Evolutionary conservation across 2,113 vertebrate species (phyloP).

Genomic region (Corythoichthys haematopterus): DNA sequence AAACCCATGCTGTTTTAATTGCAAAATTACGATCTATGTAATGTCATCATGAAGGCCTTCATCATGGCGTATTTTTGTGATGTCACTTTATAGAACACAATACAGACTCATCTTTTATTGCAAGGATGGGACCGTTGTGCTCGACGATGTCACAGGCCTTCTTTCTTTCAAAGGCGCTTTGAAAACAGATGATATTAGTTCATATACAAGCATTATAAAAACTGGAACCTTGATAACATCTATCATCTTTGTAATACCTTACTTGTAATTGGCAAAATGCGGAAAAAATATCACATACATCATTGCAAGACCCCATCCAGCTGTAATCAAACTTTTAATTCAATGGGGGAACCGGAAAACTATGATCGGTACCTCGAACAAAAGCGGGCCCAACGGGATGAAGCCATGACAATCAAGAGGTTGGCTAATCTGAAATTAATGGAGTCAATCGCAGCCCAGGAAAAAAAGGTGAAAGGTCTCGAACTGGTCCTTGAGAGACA

Average conservation of each 20-base stretch:
- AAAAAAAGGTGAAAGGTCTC: neutral
- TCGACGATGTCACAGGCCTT: neutral
- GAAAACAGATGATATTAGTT: neutral
- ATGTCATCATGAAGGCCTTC: constrained; percentile 7
- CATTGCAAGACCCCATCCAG: neutral
- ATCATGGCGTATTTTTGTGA: constrained; percentile 5
- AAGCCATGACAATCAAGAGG: constrained; percentile 1
- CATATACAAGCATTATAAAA: neutral
- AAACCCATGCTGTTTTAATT: neutral
- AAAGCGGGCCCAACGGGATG: constrained; percentile 5
- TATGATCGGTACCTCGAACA: constrained; percentile 2
- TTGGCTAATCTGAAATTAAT: neutral
- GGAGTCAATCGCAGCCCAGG: neutral
- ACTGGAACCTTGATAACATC: no score
- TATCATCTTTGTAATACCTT: neutral
- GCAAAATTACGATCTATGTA: neutral
- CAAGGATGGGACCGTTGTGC: neutral
- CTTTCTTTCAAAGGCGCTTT: neutral
- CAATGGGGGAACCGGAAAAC: neutral
- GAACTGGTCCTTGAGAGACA: constrained; percentile 2
- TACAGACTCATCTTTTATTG: neutral
- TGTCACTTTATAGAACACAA: neutral
- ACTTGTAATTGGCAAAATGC: neutral
- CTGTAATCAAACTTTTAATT: neutral
- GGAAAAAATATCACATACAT: neutral